Percentiles rank a stretch among this genome's conserved stretches.
phyloP scores from a whole-genome alignment of 2,888 invertebrate species.

The Apotomis betuletana region DNA sequence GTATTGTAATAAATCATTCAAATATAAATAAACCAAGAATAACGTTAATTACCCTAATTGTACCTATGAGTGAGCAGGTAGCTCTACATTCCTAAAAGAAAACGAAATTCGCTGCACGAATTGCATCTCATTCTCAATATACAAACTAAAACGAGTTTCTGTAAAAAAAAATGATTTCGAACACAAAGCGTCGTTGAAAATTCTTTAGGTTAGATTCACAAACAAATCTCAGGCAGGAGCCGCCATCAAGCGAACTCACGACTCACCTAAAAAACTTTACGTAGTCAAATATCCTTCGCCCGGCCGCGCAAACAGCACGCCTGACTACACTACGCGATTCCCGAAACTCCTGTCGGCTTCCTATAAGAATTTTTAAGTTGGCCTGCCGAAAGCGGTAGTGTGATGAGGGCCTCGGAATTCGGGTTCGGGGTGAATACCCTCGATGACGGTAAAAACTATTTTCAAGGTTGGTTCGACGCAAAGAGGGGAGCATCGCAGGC shows the following conservation, averaged over 20 bases:
- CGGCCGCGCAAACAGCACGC: slow-evolving; percentile 69
- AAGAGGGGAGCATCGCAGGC: slow-evolving; percentile 74
- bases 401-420: slow-evolving; percentile 75
- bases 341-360: slow-evolving; percentile 51
- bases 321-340: slow-evolving; percentile 59
- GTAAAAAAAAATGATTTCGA: slow-evolving; percentile 6
- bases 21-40: too few species aligned
- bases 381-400: slow-evolving; percentile 65
- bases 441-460: slow-evolving; percentile 81
- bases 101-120: not conserved
- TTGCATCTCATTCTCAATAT: not conserved
- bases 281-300: slow-evolving; percentile 79
- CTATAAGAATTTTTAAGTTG: slow-evolving; percentile 63
- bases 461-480: slow-evolving; percentile 79
- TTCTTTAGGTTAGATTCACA: slow-evolving; percentile 63
- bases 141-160: slow-evolving; percentile 12
- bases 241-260: slow-evolving; percentile 63
- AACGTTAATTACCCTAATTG: too few species aligned
- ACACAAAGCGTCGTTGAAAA: slow-evolving; percentile 54
- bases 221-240: slow-evolving; percentile 67
- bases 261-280: slow-evolving; percentile 72
- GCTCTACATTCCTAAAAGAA: not conserved
- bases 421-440: slow-evolving; percentile 84
- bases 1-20: not conserved
- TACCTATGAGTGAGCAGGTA: too few species aligned